phyloP scores from a whole-genome alignment of 2,797 vertebrate genomes.

The Lutjanus argentimaculatus region DNA sequence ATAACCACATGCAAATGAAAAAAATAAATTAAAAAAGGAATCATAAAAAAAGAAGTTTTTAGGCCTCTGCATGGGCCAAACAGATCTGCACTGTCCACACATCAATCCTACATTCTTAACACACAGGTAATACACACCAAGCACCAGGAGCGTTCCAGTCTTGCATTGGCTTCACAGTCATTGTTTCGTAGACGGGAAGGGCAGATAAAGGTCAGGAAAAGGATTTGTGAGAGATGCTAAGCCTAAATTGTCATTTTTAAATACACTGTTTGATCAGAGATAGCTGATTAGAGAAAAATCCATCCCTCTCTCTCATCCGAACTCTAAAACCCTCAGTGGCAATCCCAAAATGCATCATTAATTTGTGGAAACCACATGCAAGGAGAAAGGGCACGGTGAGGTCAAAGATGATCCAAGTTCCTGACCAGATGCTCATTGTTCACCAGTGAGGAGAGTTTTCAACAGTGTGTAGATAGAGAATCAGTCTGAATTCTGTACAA shows the following conservation, averaged over 20 bases:
- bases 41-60: conserved; percentile 71
- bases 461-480: conserved; percentile 51
- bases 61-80: conserved; percentile 69
- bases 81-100: conserved; percentile 79
- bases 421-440: conserved; percentile 53
- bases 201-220: conserved; percentile 58
- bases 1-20: conserved; percentile 85
- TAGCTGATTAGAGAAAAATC: conserved; percentile 60
- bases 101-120: conserved; percentile 83
- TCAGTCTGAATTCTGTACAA: conserved; percentile 78
- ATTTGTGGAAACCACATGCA: conserved; percentile 72
- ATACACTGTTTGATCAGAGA: conserved; percentile 68
- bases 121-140: conserved; percentile 75
- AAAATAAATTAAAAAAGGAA: conserved; percentile 68
- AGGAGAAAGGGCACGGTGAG: conserved; percentile 52
- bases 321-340: conserved; percentile 45
- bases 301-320: conserved; percentile 45
- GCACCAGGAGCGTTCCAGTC: conserved; percentile 75
- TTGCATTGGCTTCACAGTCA: conserved; percentile 77
- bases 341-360: conserved; percentile 62
- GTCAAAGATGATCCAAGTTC: conserved; percentile 57
- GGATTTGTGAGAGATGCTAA: conserved; percentile 69
- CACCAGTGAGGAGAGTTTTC: conserved; percentile 38
- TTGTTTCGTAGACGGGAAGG: conserved; percentile 57
- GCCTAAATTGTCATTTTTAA: conserved; percentile 79